Percentiles rank a stretch among this genome's conserved stretches.
Evolutionary conservation across 2,888 invertebrate genomes (phyloP).

Genomic region (Aspidapion aeneum): DNA sequence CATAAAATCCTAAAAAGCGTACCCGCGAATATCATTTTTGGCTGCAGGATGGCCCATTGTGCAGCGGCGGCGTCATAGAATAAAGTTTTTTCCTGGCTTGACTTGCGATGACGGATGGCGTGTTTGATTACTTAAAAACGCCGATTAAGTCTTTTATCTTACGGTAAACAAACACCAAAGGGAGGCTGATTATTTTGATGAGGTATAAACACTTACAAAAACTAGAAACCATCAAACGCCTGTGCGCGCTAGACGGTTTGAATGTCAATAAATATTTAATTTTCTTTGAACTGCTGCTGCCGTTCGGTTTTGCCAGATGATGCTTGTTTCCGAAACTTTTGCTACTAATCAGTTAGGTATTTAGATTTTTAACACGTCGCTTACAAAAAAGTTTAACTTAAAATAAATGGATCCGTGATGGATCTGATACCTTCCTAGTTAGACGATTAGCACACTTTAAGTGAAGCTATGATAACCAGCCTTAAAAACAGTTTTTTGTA

Average conservation of each 20-base stretch:
- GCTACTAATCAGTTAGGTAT: too few relatives aligned
- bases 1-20: too few relatives aligned
- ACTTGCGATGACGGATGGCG: not conserved
- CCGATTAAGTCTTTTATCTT: not conserved
- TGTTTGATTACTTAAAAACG: not conserved
- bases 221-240: not conserved
- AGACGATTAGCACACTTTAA: too few relatives aligned
- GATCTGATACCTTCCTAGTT: too few relatives aligned
- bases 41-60: not conserved
- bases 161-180: not conserved
- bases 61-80: not conserved
- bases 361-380: too few relatives aligned
- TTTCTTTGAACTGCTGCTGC: not conserved
- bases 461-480: too few relatives aligned
- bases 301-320: not conserved
- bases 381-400: too few relatives aligned
- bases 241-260: not conserved
- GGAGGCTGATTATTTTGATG: not conserved
- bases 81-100: not conserved
- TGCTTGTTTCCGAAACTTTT: not conserved
- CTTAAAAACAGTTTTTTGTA: too few relatives aligned
- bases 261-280: not conserved
- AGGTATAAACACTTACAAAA: not conserved
- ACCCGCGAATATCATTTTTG: too few relatives aligned
- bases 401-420: too few relatives aligned